These are phyloP conservation scores for Nectonema munidae DNA, from an alignment of 2,888 invertebrate genomes.

Conservation along the genomic window DNA sequence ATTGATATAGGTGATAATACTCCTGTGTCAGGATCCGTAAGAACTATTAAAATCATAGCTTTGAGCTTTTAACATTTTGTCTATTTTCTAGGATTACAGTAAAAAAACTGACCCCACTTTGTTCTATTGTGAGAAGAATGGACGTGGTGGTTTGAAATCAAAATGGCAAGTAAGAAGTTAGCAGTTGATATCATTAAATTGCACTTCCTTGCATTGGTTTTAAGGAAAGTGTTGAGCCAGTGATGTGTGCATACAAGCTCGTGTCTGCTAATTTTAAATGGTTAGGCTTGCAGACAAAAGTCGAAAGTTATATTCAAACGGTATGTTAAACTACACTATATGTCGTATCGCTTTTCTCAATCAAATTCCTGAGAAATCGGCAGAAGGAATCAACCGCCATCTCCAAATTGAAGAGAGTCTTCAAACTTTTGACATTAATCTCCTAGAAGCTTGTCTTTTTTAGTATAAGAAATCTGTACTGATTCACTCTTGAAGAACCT, in stretches of 20 bases:
- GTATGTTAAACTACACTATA: too few species aligned
- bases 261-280: constrained; percentile 91
- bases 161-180: constrained; percentile 22
- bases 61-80: constrained; percentile 2
- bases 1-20: constrained; percentile 88
- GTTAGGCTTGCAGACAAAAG: constrained; percentile 62
- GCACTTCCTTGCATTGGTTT: too few species aligned
- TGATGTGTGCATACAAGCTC: constrained; percentile 92
- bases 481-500: too few species aligned
- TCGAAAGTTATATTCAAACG: too few species aligned
- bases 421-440: too few species aligned
- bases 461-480: too few species aligned
- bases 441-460: too few species aligned
- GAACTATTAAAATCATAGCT: constrained; percentile 14
- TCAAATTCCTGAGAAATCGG: too few species aligned
- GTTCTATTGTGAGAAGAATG: constrained; percentile 62
- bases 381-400: too few species aligned
- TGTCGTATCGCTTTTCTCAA: too few species aligned
- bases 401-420: too few species aligned
- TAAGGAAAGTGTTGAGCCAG: constrained; percentile 30
- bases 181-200: too few species aligned
- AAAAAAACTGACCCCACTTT: constrained; percentile 47
- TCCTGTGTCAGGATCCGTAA: constrained; percentile 18
- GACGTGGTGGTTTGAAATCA: constrained; percentile 57
- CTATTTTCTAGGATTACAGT: constrained; percentile 42